A percentile compares a stretch with the other conserved stretches of the same genome.
Conservation (phyloP, 2,797 vertebrate genomes). For the Eleutherodactylus coqui region DNA sequence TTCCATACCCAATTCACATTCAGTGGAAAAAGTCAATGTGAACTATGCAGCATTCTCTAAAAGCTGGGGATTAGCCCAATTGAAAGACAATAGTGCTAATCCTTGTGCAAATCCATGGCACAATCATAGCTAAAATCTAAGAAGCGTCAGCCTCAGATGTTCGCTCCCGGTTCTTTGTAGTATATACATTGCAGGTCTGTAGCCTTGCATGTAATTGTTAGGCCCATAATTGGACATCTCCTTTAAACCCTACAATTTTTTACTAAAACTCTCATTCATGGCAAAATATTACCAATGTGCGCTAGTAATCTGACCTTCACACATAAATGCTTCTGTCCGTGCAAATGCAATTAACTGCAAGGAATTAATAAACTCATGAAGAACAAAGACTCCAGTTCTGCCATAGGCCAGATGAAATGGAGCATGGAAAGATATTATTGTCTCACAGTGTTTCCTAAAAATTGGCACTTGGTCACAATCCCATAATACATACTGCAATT, state of each 20-base stretch:
- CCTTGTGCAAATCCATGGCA: too few relatives aligned
- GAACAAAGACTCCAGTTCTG: slow-evolving; percentile 18
- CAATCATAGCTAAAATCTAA: too few relatives aligned
- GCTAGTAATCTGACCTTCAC: slow-evolving; percentile 38
- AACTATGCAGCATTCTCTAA: too few relatives aligned
- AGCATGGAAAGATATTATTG: background rate
- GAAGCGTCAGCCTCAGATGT: too few relatives aligned
- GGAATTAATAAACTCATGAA: slow-evolving; percentile 43
- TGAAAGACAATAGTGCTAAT: too few relatives aligned
- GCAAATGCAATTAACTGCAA: slow-evolving; percentile 47
- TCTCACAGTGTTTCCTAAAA: background rate
- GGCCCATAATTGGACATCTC: too few relatives aligned
- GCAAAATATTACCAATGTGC: background rate
- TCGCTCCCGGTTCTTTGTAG: too few relatives aligned
- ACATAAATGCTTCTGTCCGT: slow-evolving; percentile 34
- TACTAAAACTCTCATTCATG: background rate
- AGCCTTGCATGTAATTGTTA: too few relatives aligned
- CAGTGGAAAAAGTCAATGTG: too few relatives aligned
- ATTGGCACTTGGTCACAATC: background rate
- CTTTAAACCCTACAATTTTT: background rate
- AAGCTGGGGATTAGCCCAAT: too few relatives aligned
- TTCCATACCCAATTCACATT: too few relatives aligned
- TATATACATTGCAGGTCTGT: too few relatives aligned
- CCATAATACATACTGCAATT: background rate
- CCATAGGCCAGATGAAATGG: background rate